Conservation (phyloP, 2,113 vertebrate species). For the Mionectes macconnelli region DNA sequence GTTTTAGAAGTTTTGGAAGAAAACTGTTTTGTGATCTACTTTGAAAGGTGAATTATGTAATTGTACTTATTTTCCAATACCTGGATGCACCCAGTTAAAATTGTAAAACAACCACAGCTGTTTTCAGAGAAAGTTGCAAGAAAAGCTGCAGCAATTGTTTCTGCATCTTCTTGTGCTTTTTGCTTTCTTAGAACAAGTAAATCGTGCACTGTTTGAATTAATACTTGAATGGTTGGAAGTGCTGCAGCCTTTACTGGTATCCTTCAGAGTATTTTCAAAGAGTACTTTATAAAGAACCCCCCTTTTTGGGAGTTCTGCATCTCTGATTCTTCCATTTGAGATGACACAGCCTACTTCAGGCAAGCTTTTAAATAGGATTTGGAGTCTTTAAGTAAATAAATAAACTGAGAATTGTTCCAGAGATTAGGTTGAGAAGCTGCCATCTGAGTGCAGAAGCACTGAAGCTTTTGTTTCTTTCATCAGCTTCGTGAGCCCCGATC, state of each 20-base stretch:
- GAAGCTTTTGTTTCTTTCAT: conserved; percentile 4
- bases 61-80: not conserved
- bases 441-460: not conserved
- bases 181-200: not conserved
- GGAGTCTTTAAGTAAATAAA: not conserved
- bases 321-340: not conserved
- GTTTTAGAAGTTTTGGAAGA: not conserved
- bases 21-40: not conserved
- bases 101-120: not conserved
- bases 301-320: not conserved
- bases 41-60: not conserved
- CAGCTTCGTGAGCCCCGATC: not conserved
- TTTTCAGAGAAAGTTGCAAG: not conserved
- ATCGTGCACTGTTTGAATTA: not conserved
- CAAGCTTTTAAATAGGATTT: not conserved
- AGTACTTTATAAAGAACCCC: not conserved
- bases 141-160: not conserved
- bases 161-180: not conserved
- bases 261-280: not conserved
- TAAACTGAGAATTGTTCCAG: not conserved
- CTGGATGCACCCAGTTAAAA: not conserved
- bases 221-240: not conserved
- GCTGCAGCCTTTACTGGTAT: not conserved
- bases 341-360: not conserved
- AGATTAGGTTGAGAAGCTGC: not conserved